Conservation (phyloP, 1,140 invertebrate genomes). For the Cryptotermes secundus region DNA sequence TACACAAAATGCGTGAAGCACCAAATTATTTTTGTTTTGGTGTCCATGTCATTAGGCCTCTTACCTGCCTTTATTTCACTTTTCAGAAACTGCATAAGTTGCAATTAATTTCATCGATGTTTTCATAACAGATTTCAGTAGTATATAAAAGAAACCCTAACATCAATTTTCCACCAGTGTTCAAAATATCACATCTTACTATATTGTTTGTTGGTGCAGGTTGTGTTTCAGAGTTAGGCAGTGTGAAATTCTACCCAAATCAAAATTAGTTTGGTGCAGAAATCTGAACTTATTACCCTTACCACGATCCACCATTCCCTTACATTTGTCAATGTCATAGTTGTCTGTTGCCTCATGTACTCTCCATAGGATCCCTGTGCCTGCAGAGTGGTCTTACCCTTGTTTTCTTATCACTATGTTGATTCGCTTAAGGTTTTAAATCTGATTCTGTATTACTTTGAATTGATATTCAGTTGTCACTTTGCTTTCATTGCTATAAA, state of each 20-base stretch:
- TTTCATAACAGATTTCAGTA: neutral
- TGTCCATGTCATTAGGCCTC: neutral
- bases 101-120: neutral
- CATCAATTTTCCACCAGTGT: no score
- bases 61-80: neutral
- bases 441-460: neutral
- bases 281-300: neutral
- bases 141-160: neutral
- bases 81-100: neutral
- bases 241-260: neutral
- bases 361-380: neutral
- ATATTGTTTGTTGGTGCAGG: neutral
- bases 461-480: neutral
- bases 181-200: no score
- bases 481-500: neutral
- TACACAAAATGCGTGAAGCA: neutral
- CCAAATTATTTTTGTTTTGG: constrained; percentile 8
- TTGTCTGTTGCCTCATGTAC: neutral
- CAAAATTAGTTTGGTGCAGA: constrained; percentile 9
- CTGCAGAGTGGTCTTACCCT: neutral
- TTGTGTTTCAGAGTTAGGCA: neutral
- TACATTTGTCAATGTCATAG: neutral
- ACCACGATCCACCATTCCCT: neutral
- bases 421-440: neutral
- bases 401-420: neutral